These are phyloP conservation scores for Oenanthe melanoleuca DNA, from an alignment of 2,113 vertebrate species.

Conservation along the genomic window DNA sequence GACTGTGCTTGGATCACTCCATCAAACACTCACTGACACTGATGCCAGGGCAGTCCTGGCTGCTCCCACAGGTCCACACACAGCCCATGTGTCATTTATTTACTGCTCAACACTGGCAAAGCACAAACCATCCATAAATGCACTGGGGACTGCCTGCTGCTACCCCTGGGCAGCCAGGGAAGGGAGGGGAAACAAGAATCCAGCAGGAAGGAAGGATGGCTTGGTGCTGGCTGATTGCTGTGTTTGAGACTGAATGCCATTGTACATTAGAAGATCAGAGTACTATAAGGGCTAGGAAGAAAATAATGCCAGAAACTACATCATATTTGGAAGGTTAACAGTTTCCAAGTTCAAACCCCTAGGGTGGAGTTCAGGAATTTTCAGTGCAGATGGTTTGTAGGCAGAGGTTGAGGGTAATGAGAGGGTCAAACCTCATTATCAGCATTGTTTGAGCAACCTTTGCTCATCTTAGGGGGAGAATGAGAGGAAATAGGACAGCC, in stretches of 20 bases:
- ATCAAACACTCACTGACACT: background rate
- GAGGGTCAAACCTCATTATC: slow-evolving; percentile 14
- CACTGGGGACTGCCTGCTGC: background rate
- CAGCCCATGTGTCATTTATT: background rate
- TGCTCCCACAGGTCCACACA: background rate
- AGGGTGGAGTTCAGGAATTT: slow-evolving; percentile 34
- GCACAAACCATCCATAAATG: background rate
- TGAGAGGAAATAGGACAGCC: background rate
- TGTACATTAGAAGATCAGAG: background rate
- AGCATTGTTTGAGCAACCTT: slow-evolving; percentile 17
- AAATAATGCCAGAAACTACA: slow-evolving; percentile 21
- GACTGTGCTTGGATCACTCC: background rate
- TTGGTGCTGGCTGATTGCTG: background rate
- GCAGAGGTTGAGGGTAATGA: slow-evolving; percentile 11
- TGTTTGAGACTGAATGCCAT: background rate
- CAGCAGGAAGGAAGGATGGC: background rate
- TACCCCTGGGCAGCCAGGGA: background rate
- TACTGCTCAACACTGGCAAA: background rate
- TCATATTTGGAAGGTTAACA: slow-evolving; percentile 18
- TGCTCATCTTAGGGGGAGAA: background rate
- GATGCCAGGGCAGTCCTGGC: background rate
- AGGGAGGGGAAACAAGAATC: background rate
- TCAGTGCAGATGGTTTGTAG: slow-evolving; percentile 14
- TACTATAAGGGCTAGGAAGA: background rate
- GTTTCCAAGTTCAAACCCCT: slow-evolving; percentile 13